Evolutionary conservation across 1,140 invertebrate species (phyloP).

Genomic region (Frieseomelitta varia): DNA sequence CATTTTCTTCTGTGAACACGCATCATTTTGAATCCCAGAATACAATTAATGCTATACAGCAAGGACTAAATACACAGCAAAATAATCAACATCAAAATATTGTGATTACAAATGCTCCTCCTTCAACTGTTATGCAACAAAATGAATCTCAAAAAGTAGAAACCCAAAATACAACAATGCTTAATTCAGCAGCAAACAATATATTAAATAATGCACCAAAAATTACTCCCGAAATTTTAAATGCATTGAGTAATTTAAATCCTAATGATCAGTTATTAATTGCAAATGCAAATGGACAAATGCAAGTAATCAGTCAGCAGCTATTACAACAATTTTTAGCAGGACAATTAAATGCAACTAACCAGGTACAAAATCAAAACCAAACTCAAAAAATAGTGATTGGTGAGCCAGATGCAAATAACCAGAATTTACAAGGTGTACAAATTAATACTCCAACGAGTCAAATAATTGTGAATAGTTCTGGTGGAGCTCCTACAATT

Average conservation of each 20-base stretch:
- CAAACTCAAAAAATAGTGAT: conserved; percentile 80
- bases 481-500: conserved; percentile 80
- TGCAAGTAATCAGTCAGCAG: conserved; percentile 81
- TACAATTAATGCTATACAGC: conserved; percentile 50
- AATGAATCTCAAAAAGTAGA: conserved; percentile 67
- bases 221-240: conserved; percentile 80
- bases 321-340: conserved; percentile 78
- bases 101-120: conserved; percentile 71
- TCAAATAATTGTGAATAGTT: conserved; percentile 81
- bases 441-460: conserved; percentile 81
- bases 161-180: conserved; percentile 64
- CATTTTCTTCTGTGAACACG: conserved; percentile 64
- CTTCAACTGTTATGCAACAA: conserved; percentile 60
- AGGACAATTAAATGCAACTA: conserved; percentile 74
- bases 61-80: conserved; percentile 63
- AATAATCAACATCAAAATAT: conserved; percentile 75
- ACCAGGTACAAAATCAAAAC: conserved; percentile 71
- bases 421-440: conserved; percentile 78
- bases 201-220: conserved; percentile 79
- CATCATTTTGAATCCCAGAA: conserved; percentile 65
- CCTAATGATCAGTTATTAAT: conserved; percentile 80
- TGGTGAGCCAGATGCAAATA: conserved; percentile 76
- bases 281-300: conserved; percentile 80
- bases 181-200: conserved; percentile 75
- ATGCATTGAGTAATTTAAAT: conserved; percentile 79